Conservation (phyloP, 2,797 vertebrate species). For the Sebastes taczanowskii region DNA sequence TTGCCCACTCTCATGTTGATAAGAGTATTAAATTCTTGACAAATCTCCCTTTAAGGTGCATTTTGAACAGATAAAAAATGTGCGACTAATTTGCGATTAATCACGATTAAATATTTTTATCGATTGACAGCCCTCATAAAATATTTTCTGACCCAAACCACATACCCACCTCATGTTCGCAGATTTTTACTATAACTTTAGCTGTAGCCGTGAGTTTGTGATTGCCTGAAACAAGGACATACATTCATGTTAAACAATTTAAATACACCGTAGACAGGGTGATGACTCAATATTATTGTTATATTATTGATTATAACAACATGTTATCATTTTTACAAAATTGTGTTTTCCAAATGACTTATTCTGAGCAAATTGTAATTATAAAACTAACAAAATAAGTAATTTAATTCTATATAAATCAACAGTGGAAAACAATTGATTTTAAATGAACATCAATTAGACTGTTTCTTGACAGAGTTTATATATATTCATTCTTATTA, state of each 20-base stretch:
- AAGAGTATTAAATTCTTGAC: no score
- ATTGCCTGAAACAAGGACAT: conserved; percentile 86
- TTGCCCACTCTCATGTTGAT: fast-evolving
- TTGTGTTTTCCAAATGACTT: neutral
- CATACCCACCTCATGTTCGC: conserved; percentile 94
- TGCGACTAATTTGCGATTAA: no score
- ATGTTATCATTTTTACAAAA: neutral
- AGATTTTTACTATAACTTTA: conserved; percentile 99
- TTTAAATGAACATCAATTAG: neutral
- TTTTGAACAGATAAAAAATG: no score
- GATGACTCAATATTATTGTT: neutral
- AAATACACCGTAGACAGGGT: neutral
- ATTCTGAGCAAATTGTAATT: neutral
- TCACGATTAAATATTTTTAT: no score
- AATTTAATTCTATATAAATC: neutral
- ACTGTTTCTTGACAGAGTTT: neutral
- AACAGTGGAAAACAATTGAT: neutral
- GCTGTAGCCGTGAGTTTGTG: conserved; percentile 99
- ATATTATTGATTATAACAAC: neutral
- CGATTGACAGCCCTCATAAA: no score
- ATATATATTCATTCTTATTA: neutral
- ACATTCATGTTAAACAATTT: neutral
- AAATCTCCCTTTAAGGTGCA: no score
- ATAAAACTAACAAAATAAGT: neutral
- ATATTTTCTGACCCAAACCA: neutral